These are phyloP conservation scores for Theristicus caerulescens DNA, from an alignment of 2,113 vertebrate species.

Conservation along the genomic window DNA sequence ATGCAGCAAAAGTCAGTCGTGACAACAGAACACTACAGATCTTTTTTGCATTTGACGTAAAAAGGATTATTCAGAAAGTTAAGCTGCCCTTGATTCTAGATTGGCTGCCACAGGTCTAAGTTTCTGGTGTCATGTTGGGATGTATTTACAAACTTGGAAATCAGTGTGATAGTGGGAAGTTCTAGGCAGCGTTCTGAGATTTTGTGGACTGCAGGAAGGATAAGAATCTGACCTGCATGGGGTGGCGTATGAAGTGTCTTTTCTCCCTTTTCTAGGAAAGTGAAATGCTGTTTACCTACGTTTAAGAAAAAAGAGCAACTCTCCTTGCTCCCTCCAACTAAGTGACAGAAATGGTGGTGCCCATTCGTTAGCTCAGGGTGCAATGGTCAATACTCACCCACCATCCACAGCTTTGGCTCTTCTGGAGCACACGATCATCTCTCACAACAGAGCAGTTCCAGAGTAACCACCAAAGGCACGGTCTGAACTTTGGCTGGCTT, in stretches of 20 bases:
- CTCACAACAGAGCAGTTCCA: background rate
- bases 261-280: background rate
- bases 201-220: background rate
- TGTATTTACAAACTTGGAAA: background rate
- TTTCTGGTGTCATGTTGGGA: background rate
- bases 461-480: fast-evolving
- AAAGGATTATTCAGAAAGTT: background rate
- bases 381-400: background rate
- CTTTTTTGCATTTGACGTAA: background rate
- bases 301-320: background rate
- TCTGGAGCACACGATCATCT: background rate
- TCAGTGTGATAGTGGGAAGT: background rate
- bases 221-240: background rate
- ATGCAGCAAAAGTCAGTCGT: background rate
- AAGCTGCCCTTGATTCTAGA: background rate
- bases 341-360: background rate
- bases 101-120: background rate
- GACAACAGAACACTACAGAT: background rate
- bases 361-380: background rate
- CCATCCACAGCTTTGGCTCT: background rate
- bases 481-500: background rate
- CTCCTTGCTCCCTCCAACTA: background rate
- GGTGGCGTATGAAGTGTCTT: background rate
- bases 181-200: background rate
- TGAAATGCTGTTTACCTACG: background rate